Percentiles rank a stretch among this genome's conserved stretches.
Conservation (phyloP, 2,797 vertebrate species). For the Myotis findleyi region DNA sequence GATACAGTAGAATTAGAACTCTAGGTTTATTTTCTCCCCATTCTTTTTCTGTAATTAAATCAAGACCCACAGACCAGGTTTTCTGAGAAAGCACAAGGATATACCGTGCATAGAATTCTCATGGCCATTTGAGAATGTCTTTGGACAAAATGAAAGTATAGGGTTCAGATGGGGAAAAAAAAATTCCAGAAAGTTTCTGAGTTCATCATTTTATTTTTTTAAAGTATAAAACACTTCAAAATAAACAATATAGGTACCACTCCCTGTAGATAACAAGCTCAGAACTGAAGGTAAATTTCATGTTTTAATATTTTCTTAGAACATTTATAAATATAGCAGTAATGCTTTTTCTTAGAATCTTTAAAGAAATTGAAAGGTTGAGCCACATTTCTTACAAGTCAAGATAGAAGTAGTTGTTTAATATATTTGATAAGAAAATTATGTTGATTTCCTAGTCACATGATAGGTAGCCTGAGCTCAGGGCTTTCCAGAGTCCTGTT, state of each 20-base stretch:
- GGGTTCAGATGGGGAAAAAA: not conserved
- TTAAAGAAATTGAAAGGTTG: not conserved
- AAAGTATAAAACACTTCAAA: not conserved
- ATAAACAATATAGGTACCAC: not conserved
- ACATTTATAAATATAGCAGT: not conserved
- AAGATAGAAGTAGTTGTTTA: not conserved
- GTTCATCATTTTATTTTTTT: not conserved
- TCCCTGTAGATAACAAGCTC: not conserved
- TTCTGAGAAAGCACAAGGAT: not conserved
- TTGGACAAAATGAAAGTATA: not conserved
- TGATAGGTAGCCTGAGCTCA: not conserved
- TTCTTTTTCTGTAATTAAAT: slow-evolving; percentile 44
- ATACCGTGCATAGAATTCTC: not conserved
- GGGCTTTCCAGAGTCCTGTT: not conserved
- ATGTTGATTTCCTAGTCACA: not conserved
- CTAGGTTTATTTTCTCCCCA: not conserved
- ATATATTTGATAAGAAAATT: not conserved
- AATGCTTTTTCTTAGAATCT: not conserved
- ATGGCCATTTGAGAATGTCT: not conserved
- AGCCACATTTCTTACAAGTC: not conserved
- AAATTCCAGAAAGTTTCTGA: not conserved
- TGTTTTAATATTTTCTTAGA: not conserved
- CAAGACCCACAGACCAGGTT: not conserved
- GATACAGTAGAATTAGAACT: not conserved
- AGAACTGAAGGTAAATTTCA: not conserved